phyloP scores from a whole-genome alignment of 2,797 vertebrate species.

The Centropyge bicolor region DNA sequence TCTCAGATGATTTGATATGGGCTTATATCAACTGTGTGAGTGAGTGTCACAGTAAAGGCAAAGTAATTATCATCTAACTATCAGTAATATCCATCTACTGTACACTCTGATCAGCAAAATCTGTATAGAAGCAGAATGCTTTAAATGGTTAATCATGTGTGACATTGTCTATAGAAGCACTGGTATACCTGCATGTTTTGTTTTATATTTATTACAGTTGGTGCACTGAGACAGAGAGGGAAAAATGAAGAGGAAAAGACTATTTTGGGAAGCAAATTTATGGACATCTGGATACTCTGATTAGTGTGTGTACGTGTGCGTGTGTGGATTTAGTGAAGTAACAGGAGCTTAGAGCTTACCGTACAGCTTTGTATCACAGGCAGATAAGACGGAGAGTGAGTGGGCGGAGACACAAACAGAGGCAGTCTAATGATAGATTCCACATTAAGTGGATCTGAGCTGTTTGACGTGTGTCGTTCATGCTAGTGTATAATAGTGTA shows the following conservation, averaged over 20 bases:
- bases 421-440: slow-evolving; percentile 57
- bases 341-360: slow-evolving; percentile 74
- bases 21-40: neutral
- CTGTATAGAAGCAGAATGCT: neutral
- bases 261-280: slow-evolving; percentile 56
- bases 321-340: slow-evolving; percentile 70
- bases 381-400: slow-evolving; percentile 65
- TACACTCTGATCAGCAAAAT: neutral
- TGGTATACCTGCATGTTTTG: slow-evolving; percentile 3
- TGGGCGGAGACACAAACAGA: slow-evolving; percentile 52
- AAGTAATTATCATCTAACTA: neutral
- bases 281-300: slow-evolving; percentile 64
- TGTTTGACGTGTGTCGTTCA: slow-evolving; percentile 26
- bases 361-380: slow-evolving; percentile 66
- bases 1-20: neutral
- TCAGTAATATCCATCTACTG: neutral
- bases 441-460: slow-evolving; percentile 57
- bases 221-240: neutral
- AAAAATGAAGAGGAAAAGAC: slow-evolving; percentile 20
- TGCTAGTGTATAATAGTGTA: slow-evolving; percentile 31
- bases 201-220: neutral
- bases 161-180: neutral
- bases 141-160: slow-evolving; percentile 13
- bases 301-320: slow-evolving; percentile 38
- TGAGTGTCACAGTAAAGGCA: slow-evolving; percentile 1